Evolutionary conservation across 2,113 vertebrate species (phyloP).

Genomic region (Felis catus): DNA sequence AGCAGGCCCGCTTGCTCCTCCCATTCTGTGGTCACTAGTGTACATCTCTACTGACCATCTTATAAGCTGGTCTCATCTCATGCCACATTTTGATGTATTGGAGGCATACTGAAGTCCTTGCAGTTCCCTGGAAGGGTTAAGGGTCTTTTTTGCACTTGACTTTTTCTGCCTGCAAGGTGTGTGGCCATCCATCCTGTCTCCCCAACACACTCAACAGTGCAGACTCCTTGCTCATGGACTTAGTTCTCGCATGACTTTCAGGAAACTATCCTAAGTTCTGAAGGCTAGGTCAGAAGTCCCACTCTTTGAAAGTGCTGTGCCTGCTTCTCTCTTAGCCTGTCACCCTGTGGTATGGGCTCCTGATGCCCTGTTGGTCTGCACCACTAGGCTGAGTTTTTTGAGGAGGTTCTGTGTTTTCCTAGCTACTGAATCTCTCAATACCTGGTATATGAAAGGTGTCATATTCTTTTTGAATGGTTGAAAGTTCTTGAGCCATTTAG

Average conservation of each 20-base stretch:
- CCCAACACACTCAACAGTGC: neutral
- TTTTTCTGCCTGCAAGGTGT: neutral
- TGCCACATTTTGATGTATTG: neutral
- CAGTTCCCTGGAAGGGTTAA: neutral
- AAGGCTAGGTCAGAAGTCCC: neutral
- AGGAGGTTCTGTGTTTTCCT: conserved; percentile 1
- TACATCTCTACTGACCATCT: neutral
- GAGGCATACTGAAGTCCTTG: neutral
- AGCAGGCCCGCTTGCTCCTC: neutral
- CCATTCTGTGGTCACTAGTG: neutral
- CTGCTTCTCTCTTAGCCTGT: neutral
- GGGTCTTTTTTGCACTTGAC: neutral
- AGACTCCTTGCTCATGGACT: neutral
- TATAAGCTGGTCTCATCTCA: neutral
- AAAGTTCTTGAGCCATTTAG: neutral
- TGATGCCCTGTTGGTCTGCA: neutral
- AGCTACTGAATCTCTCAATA: neutral
- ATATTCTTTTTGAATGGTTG: neutral
- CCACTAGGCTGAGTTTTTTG: neutral
- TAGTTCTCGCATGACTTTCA: neutral
- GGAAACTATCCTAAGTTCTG: neutral
- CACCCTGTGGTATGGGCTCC: neutral
- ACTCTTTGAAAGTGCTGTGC: neutral
- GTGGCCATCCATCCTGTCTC: neutral
- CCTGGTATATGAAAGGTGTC: neutral